These are phyloP conservation scores for Eumerus sabulonum DNA, from an alignment of 2,888 invertebrate species.

Conservation along the genomic window DNA sequence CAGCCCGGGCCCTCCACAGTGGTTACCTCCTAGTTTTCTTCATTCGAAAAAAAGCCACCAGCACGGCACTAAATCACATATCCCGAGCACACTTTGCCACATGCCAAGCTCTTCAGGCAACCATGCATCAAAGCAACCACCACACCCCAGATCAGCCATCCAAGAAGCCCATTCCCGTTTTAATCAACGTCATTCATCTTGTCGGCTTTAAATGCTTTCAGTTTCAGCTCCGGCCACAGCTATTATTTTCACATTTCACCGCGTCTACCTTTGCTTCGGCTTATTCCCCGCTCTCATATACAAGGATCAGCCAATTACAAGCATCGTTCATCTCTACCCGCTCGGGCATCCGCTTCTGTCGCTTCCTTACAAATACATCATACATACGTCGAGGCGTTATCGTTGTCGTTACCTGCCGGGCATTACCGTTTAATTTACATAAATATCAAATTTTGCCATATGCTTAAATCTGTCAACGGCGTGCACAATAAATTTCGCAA, in stretches of 20 bases:
- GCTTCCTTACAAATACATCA: too few species aligned
- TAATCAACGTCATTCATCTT: slow-evolving; percentile 50
- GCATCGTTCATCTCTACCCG: slow-evolving; percentile 26
- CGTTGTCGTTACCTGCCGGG: slow-evolving; percentile 42
- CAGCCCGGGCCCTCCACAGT: too few species aligned
- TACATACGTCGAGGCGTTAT: too few species aligned
- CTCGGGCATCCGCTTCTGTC: too few species aligned
- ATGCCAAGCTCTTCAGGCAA: background rate
- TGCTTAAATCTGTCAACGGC: slow-evolving; percentile 67
- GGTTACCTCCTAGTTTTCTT: too few species aligned
- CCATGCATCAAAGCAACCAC: slow-evolving; percentile 19
- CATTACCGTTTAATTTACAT: slow-evolving; percentile 65
- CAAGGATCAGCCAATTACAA: slow-evolving; percentile 59
- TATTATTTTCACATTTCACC: slow-evolving; percentile 50
- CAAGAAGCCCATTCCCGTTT: slow-evolving; percentile 27
- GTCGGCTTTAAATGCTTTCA: slow-evolving; percentile 48
- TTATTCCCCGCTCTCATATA: slow-evolving; percentile 19
- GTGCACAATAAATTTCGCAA: slow-evolving; percentile 66
- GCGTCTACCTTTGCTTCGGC: slow-evolving; percentile 7
- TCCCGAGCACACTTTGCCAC: background rate
- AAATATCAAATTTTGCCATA: slow-evolving; percentile 68
- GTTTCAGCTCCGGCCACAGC: slow-evolving; percentile 4
- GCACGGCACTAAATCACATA: slow-evolving; percentile 26
- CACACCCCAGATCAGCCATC: background rate
- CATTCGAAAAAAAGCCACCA: slow-evolving; percentile 16